Evolutionary conservation across 1,140 invertebrate species (phyloP).

Genomic region (Caenorhabditis inopinata): DNA sequence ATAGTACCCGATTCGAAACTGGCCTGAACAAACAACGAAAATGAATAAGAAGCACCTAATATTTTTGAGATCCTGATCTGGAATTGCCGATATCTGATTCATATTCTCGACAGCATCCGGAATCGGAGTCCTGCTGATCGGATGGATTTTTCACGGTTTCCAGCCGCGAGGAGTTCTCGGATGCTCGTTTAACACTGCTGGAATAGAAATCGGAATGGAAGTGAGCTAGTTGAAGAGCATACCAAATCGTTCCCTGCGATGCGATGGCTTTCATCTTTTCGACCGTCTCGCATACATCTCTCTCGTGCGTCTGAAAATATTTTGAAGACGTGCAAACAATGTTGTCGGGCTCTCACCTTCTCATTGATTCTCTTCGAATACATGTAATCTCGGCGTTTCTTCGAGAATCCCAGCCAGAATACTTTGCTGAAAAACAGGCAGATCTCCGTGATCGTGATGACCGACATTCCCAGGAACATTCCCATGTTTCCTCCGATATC

Average conservation of each 20-base stretch:
- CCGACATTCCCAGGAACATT: conserved; percentile 44
- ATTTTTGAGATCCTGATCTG: neutral
- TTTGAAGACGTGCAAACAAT: neutral
- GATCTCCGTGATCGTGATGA: conserved; percentile 41
- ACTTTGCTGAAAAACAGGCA: conserved; percentile 27
- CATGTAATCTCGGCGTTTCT: conserved; percentile 37
- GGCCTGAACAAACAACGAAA: neutral
- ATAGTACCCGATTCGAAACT: neutral
- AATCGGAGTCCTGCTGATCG: neutral
- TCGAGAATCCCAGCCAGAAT: conserved; percentile 17
- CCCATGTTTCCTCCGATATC: conserved; percentile 45
- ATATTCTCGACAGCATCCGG: neutral
- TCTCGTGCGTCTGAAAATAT: neutral
- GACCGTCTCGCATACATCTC: conserved; percentile 30
- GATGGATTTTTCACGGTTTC: neutral
- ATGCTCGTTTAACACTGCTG: neutral
- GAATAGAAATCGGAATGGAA: too few relatives aligned
- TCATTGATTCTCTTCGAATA: conserved; percentile 23
- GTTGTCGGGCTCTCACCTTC: neutral
- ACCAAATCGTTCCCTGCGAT: conserved; percentile 1
- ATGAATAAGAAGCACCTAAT: neutral
- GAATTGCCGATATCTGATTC: neutral
- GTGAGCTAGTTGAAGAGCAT: neutral
- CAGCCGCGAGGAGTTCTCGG: too few relatives aligned
- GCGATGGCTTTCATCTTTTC: conserved; percentile 8